Conservation (phyloP, 1,140 invertebrate species). For the Drosophila subpulchrella region DNA sequence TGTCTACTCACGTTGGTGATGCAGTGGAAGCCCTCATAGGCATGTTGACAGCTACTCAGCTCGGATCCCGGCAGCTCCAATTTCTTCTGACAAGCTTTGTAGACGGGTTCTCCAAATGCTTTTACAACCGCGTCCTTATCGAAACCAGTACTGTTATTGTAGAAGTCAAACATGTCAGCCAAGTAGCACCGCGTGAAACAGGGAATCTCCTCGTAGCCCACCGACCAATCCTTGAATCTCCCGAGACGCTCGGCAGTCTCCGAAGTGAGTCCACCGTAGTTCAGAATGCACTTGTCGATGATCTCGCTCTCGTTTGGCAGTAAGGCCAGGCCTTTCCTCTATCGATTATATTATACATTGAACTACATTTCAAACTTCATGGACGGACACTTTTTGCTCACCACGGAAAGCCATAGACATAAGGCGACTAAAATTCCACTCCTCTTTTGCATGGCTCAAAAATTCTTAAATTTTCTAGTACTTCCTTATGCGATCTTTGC, state of each 20-base stretch:
- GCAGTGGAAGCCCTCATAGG: slow-evolving; percentile 76
- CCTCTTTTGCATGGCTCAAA: slow-evolving; percentile 13
- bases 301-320: slow-evolving; percentile 34
- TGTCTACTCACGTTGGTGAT: slow-evolving; percentile 66
- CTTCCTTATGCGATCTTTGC: slow-evolving; percentile 37
- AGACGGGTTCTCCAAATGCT: slow-evolving; percentile 57
- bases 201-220: slow-evolving; percentile 67
- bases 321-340: slow-evolving; percentile 29
- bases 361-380: background rate
- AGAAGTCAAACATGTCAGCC: slow-evolving; percentile 67
- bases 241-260: slow-evolving; percentile 49
- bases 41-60: slow-evolving; percentile 60
- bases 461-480: background rate
- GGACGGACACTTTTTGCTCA: background rate
- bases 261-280: slow-evolving; percentile 56
- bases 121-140: slow-evolving; percentile 28
- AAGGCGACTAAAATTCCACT: slow-evolving; percentile 20
- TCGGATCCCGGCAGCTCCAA: slow-evolving; percentile 20
- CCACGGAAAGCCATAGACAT: slow-evolving; percentile 21
- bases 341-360: background rate
- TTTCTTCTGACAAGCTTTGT: slow-evolving; percentile 56
- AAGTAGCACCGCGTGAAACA: slow-evolving; percentile 77
- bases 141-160: slow-evolving; percentile 60
- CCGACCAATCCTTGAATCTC: slow-evolving; percentile 71
- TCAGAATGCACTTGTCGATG: slow-evolving; percentile 55